Base-by-base conservation (phyloP, 2,113 vertebrate species). In the Labrus mixtus region DNA sequence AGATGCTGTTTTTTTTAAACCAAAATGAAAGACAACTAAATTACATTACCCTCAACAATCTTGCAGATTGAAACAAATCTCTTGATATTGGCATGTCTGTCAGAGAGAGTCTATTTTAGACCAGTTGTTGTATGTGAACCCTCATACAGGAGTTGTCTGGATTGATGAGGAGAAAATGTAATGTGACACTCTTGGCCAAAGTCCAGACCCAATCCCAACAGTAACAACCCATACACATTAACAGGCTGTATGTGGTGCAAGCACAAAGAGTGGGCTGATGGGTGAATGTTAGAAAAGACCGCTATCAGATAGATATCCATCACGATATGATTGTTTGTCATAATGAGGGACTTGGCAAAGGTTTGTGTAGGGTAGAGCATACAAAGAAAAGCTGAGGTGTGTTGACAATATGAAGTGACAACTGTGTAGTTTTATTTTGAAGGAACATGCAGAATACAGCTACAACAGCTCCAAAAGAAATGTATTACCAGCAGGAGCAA, bases 201-300 rank as follows among this genome's bases (percentile, higher is more conserved):
- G 87, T 90, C 58, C 71, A 25, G 72, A 19, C 71, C 73, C 64
- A 6, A 15, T 46, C 72, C 63, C 19, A 33, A 48, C 83, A 48
- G 48, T 72, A 70, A 57, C 22, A 11, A 81, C 33, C 37, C 17
- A 59, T 62, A 82, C 79, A 87, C 73, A 85, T 87, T 82, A 88
- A 84, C 87, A 58, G 16, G 69, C 51, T 76, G 17, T 74, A 64
- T 69, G 80, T 56, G 66, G 58, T 64, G 53, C 66, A 37, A 20
- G 73, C 61, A n/a, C 45, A 72, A 19, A 46, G 51, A n/a, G 71
- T 63, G 12, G 41, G 23, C 66, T 0, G 0, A 39, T 33, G 58
- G 55, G 65, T 76, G 73, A 29, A 25, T 58, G 78, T 7, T 48
- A 7, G 17, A 17, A 17, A 17, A 48, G 16, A 17, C 58, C 23